phyloP scores from a whole-genome alignment of 2,888 invertebrate genomes.

The Lycophotia porphyrea region DNA sequence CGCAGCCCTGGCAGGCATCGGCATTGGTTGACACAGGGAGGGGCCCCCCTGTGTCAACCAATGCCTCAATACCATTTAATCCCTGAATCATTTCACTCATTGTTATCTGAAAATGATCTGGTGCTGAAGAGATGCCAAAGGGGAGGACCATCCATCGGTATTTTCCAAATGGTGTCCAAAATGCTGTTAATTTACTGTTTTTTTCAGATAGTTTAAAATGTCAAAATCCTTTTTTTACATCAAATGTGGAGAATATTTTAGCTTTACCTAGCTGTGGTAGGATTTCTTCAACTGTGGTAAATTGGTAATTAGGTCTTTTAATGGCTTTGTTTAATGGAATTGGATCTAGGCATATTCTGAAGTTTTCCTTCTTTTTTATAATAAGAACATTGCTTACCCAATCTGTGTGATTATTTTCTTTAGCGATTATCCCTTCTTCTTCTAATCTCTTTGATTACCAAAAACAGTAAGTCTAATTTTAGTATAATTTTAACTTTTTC shows the following conservation, averaged over 20 bases:
- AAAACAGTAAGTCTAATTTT: too few relatives aligned
- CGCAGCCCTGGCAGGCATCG: too few relatives aligned
- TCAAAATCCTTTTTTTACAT: conserved; percentile 7
- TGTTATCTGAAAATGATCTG: conserved; percentile 13
- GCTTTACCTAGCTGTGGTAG: not conserved
- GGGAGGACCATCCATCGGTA: conserved; percentile 3
- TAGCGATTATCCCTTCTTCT: not conserved
- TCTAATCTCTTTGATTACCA: conserved; percentile 3
- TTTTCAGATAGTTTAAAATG: not conserved
- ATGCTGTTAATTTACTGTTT: not conserved
- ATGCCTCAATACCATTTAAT: not conserved
- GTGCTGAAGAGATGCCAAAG: conserved; percentile 1
- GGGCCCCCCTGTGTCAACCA: too few relatives aligned
- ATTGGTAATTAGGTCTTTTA: conserved; percentile 1
- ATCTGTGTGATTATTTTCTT: conserved; percentile 11
- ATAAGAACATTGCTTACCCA: conserved; percentile 4
- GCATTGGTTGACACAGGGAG: too few relatives aligned
- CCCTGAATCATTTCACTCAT: conserved; percentile 11
- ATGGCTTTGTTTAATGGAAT: conserved; percentile 3
- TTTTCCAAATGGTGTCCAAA: conserved; percentile 9
- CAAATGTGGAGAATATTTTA: not conserved
- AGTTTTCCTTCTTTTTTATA: not conserved
- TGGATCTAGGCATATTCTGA: conserved; percentile 3
- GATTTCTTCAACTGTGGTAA: not conserved
- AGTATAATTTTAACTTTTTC: too few relatives aligned